These are phyloP conservation scores for Hydropsyche betteni DNA, from an alignment of 2,888 invertebrate species.

Conservation along the genomic window DNA sequence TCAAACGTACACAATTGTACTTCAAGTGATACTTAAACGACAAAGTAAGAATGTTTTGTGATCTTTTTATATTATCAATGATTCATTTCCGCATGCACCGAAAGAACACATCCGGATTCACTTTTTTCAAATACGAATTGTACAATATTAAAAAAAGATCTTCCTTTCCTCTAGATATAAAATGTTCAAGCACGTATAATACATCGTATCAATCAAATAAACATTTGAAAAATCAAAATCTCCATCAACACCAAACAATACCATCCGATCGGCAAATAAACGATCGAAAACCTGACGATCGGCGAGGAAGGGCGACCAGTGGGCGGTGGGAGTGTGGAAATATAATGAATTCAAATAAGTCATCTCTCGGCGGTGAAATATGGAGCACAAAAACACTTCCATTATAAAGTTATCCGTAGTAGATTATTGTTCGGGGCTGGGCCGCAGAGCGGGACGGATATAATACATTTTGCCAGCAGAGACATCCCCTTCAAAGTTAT, in stretches of 20 bases:
- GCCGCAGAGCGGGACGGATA: conserved; percentile 26
- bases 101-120: conserved; percentile 15
- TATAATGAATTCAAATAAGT: conserved; percentile 47
- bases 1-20: too few relatives aligned
- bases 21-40: too few relatives aligned
- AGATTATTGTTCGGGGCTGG: conserved; percentile 46
- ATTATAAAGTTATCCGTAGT: conserved; percentile 50
- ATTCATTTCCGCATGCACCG: conserved; percentile 15
- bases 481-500: conserved; percentile 48
- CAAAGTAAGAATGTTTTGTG: too few relatives aligned
- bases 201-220: too few relatives aligned
- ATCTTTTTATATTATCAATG: conserved; percentile 6
- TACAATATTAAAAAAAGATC: too few relatives aligned
- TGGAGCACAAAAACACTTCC: conserved; percentile 50
- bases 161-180: too few relatives aligned
- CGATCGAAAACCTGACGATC: background rate
- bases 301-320: background rate
- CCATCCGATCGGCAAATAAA: too few relatives aligned
- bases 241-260: too few relatives aligned
- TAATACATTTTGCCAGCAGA: conserved; percentile 39
- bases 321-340: conserved; percentile 33
- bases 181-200: too few relatives aligned
- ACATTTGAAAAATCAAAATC: too few relatives aligned
- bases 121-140: background rate
- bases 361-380: conserved; percentile 46